phyloP scores from a whole-genome alignment of 2,113 vertebrate genomes.

The Loxodonta africana region DNA sequence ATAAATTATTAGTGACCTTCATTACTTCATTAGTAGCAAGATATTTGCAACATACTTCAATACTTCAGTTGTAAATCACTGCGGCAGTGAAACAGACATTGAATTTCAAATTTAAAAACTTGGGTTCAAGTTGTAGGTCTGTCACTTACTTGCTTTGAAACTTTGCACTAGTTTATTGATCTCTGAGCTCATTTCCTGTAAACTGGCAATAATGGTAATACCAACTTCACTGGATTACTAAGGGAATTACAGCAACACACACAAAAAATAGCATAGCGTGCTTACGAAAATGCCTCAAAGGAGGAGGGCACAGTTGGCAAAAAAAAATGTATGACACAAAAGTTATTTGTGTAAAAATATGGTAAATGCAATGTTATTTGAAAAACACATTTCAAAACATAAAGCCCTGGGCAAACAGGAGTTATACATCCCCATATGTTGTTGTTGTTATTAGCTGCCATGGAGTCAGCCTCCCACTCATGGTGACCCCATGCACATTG shows the following conservation, averaged over 20 bases:
- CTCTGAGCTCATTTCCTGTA: constrained; percentile 42
- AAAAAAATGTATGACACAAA: too few relatives aligned
- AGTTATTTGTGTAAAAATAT: too few relatives aligned
- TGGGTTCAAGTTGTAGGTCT: constrained; percentile 20
- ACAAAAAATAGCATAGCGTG: too few relatives aligned
- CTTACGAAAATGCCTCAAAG: too few relatives aligned
- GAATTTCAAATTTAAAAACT: constrained; percentile 25
- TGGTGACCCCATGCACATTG: too few relatives aligned
- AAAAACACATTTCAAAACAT: constrained; percentile 52
- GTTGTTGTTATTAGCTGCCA: too few relatives aligned
- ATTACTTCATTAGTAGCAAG: constrained; percentile 55
- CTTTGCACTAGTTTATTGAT: constrained; percentile 15
- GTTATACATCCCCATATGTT: background rate
- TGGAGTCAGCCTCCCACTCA: too few relatives aligned
- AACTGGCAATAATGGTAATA: constrained; percentile 30
- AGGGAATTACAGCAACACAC: too few relatives aligned
- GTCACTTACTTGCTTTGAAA: too few relatives aligned
- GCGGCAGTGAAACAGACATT: background rate
- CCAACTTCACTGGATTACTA: background rate
- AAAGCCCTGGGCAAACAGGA: constrained; percentile 21
- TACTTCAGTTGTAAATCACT: constrained; percentile 38
- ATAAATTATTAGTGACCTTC: constrained; percentile 53
- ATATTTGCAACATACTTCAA: constrained; percentile 25
- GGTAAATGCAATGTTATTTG: background rate
- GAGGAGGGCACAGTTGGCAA: background rate